phyloP scores from a whole-genome alignment of 2,888 invertebrate genomes.

The Himalopsyche anomala region DNA sequence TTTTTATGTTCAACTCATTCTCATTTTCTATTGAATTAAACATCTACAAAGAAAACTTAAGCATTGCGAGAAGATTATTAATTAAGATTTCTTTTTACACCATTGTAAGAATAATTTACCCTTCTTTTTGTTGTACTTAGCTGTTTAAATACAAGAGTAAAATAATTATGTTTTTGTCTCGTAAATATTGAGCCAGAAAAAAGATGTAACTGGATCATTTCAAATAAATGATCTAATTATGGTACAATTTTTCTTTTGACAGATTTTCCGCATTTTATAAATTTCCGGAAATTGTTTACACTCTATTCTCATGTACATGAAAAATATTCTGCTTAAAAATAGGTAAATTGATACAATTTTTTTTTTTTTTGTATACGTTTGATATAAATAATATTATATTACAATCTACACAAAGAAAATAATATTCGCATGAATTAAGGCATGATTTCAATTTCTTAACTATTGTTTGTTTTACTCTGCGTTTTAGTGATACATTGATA shows the following conservation, averaged over 20 bases:
- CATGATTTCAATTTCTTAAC: no score
- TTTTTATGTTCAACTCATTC: slow-evolving; percentile 13
- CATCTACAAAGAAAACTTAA: slow-evolving; percentile 17
- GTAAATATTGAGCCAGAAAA: slow-evolving; percentile 10
- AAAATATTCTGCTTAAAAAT: no score
- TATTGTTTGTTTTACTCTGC: no score
- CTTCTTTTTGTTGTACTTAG: slow-evolving; percentile 2
- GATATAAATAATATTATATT: no score
- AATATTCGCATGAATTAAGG: no score
- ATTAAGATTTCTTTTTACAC: slow-evolving; percentile 17
- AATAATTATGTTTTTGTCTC: slow-evolving; percentile 6
- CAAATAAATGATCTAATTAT: slow-evolving; percentile 10
- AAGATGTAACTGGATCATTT: neutral
- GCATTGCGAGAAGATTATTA: slow-evolving; percentile 26
- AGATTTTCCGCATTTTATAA: no score
- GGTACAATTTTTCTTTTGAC: neutral
- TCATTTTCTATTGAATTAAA: slow-evolving; percentile 34
- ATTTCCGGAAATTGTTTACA: no score
- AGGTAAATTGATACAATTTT: no score
- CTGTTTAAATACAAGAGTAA: neutral
- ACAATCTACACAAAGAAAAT: no score
- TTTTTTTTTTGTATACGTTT: no score
- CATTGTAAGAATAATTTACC: slow-evolving; percentile 17
- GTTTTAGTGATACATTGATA: no score
- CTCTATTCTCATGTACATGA: no score